Evolutionary conservation across 2,888 invertebrate species (phyloP).

Genomic region (Drosophila cyrtoloma): DNA sequence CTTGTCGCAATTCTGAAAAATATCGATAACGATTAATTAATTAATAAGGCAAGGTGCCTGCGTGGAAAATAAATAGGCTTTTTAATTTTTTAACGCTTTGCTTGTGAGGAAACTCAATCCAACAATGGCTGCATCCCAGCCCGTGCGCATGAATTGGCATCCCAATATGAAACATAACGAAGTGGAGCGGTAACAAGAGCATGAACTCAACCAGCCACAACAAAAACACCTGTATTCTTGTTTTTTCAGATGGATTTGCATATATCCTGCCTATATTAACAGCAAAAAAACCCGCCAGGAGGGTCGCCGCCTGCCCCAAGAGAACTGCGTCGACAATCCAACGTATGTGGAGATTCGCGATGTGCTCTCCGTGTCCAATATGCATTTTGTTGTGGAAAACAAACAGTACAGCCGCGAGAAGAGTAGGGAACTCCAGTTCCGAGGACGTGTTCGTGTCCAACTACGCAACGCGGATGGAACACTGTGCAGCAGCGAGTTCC

Average conservation of each 20-base stretch:
- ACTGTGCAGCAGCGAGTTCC: slow-evolving; percentile 89
- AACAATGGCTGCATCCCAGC: slow-evolving; percentile 86
- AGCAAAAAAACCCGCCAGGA: slow-evolving; percentile 95
- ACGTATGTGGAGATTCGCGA: slow-evolving; percentile 97
- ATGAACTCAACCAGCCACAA: slow-evolving; percentile 2
- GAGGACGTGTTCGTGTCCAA: slow-evolving; percentile 97
- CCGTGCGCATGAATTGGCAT: slow-evolving; percentile 88
- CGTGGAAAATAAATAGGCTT: slow-evolving; percentile 65
- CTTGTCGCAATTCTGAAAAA: not conserved
- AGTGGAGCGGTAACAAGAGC: slow-evolving; percentile 88
- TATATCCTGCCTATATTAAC: slow-evolving; percentile 98
- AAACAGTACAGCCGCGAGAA: slow-evolving; percentile 96
- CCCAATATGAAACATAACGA: slow-evolving; percentile 93
- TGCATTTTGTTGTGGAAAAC: slow-evolving; percentile 95
- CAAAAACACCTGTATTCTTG: slow-evolving; percentile 34
- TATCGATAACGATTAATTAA: slow-evolving; percentile 24
- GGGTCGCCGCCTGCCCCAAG: slow-evolving; percentile 94
- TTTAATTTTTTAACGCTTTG: slow-evolving; percentile 3
- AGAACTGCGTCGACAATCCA: slow-evolving; percentile 96
- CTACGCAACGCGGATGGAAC: slow-evolving; percentile 95
- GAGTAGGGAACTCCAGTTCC: slow-evolving; percentile 93
- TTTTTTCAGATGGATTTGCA: slow-evolving; percentile 92
- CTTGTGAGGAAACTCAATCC: slow-evolving; percentile 12
- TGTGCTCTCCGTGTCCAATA: slow-evolving; percentile 93
- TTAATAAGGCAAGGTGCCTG: slow-evolving; percentile 62